Percentiles rank a stretch among this genome's conserved stretches.
These are phyloP conservation scores for Polypterus bichir DNA, from an alignment of 2,113 vertebrate genomes.

Conservation along the genomic window DNA sequence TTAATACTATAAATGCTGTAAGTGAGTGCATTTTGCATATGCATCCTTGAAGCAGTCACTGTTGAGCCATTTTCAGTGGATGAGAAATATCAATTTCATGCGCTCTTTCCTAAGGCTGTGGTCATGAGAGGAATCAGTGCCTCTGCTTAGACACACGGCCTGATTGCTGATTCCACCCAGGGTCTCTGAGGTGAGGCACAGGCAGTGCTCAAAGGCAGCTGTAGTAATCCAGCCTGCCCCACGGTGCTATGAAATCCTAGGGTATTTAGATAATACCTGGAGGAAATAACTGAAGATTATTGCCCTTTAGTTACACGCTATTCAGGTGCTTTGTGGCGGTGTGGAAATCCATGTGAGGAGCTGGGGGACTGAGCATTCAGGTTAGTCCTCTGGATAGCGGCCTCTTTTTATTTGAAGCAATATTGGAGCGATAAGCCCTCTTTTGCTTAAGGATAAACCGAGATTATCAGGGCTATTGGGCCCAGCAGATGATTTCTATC, in stretches of 20 bases:
- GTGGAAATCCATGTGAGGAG: slow-evolving; percentile 31
- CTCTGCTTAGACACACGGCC: background rate
- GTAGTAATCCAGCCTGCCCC: background rate
- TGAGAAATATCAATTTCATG: too few relatives aligned
- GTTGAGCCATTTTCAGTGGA: too few relatives aligned
- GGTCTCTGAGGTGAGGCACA: background rate
- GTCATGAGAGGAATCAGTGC: too few relatives aligned
- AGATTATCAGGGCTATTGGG: slow-evolving; percentile 33
- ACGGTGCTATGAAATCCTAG: background rate
- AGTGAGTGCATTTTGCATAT: too few relatives aligned
- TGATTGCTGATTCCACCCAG: background rate
- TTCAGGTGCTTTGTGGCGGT: slow-evolving; percentile 31
- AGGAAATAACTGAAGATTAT: slow-evolving; percentile 29
- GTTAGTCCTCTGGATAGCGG: slow-evolving; percentile 37
- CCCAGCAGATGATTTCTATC: slow-evolving; percentile 26
- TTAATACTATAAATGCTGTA: too few relatives aligned
- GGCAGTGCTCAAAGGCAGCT: background rate
- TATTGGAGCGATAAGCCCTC: slow-evolving; percentile 32
- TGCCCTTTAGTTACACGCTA: slow-evolving; percentile 33
- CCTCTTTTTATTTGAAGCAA: slow-evolving; percentile 42
- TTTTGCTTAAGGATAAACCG: slow-evolving; percentile 26
- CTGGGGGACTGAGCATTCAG: slow-evolving; percentile 25
- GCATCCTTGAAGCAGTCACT: too few relatives aligned
- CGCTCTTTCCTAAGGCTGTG: too few relatives aligned
- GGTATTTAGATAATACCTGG: slow-evolving; percentile 1